Conservation (phyloP, 1,140 invertebrate species). For the Trichoplusia ni region DNA sequence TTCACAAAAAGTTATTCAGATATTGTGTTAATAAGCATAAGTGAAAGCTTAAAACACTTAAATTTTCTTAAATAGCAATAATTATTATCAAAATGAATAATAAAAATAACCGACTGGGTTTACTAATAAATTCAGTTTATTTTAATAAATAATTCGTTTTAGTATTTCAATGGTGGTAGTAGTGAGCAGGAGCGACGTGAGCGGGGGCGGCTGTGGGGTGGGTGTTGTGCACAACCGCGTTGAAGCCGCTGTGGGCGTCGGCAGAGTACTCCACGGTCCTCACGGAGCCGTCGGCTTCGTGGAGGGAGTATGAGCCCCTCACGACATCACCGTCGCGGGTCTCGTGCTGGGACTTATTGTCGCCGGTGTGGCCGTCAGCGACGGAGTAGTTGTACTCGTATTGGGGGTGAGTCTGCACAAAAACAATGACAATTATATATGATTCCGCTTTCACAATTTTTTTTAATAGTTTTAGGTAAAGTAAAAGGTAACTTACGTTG, state of each 20-base stretch:
- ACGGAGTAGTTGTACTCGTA: slow-evolving; percentile 75
- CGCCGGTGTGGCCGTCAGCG: slow-evolving; percentile 24
- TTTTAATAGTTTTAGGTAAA: slow-evolving; percentile 34
- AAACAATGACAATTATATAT: not conserved
- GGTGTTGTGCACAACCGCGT: slow-evolving; percentile 74
- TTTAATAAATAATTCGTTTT: slow-evolving; percentile 20
- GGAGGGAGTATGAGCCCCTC: slow-evolving; percentile 79
- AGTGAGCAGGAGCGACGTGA: slow-evolving; percentile 30
- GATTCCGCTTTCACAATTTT: no score
- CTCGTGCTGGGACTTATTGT: slow-evolving; percentile 79
- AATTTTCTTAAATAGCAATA: no score
- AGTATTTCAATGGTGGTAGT: slow-evolving; percentile 45
- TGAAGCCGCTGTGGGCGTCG: slow-evolving; percentile 81
- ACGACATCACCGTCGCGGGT: slow-evolving; percentile 79
- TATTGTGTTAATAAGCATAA: no score
- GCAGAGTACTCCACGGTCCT: slow-evolving; percentile 80
- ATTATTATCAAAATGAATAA: no score
- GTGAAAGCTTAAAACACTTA: no score
- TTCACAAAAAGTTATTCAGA: no score
- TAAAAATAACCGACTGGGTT: no score
- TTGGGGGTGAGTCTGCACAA: slow-evolving; percentile 38
- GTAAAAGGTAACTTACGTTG: not conserved
- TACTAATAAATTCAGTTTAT: not conserved
- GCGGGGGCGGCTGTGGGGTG: slow-evolving; percentile 31
- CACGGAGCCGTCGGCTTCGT: slow-evolving; percentile 81